Conservation (phyloP, 2,888 invertebrate species). For the Cabera pusaria region DNA sequence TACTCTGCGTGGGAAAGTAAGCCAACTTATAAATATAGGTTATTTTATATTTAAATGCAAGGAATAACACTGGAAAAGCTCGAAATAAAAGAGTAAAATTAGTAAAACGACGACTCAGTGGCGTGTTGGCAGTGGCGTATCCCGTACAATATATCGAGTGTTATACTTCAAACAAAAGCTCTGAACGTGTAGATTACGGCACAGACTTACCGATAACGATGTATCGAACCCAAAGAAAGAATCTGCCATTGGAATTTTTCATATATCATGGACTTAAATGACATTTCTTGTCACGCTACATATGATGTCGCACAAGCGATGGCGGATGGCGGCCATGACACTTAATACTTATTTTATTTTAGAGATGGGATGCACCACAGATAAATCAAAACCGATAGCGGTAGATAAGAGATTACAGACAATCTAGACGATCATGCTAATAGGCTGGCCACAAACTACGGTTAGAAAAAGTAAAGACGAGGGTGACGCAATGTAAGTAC, state of each 20-base stretch:
- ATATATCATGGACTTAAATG: conserved; percentile 85
- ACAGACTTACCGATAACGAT: conserved; percentile 88
- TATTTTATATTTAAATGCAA: conserved; percentile 8
- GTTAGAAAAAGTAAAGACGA: too few species aligned
- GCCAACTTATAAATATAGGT: conserved; percentile 7
- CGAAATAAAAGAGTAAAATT: conserved; percentile 27
- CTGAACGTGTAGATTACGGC: conserved; percentile 35
- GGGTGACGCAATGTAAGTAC: too few species aligned
- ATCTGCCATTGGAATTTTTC: conserved; percentile 90
- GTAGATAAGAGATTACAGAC: too few species aligned
- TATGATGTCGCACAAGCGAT: conserved; percentile 73
- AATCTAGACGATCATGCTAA: too few species aligned
- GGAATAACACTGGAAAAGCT: conserved; percentile 31
- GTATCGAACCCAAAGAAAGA: conserved; percentile 94
- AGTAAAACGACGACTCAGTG: conserved; percentile 31
- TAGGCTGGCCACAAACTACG: too few species aligned
- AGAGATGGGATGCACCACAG: conserved; percentile 30
- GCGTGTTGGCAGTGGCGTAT: conserved; percentile 63
- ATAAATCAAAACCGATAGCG: too few species aligned
- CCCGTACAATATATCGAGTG: conserved; percentile 32
- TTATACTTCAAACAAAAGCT: conserved; percentile 42
- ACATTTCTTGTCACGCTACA: conserved; percentile 86
- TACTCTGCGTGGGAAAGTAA: conserved; percentile 2
- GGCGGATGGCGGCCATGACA: conserved; percentile 72
- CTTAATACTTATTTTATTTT: too few species aligned